These are phyloP conservation scores for Microcebus murinus DNA, from an alignment of 2,113 vertebrate genomes.

Conservation along the genomic window DNA sequence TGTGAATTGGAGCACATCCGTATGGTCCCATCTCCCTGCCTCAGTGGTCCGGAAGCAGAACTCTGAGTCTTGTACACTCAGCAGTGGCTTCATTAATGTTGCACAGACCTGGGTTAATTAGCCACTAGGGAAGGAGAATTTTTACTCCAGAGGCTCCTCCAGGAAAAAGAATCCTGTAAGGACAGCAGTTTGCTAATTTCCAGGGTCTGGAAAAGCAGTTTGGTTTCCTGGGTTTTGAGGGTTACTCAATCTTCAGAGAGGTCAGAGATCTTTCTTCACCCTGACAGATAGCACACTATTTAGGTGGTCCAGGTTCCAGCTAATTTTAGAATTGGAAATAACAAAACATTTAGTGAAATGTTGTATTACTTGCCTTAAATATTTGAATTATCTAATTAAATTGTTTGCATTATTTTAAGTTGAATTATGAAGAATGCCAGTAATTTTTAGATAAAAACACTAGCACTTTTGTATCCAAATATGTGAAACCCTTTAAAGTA, in stretches of 20 bases:
- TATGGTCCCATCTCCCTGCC: background rate
- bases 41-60: background rate
- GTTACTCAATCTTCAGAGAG: background rate
- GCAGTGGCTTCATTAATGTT: background rate
- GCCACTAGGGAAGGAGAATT: background rate
- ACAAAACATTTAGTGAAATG: background rate
- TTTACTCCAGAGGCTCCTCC: background rate
- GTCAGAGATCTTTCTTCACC: constrained; percentile 26
- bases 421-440: background rate
- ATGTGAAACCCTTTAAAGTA: constrained; percentile 5
- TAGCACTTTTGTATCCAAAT: background rate
- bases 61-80: no score
- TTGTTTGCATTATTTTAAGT: background rate
- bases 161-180: background rate
- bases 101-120: constrained; percentile 30
- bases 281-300: background rate
- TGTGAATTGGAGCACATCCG: no score
- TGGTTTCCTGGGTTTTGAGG: background rate
- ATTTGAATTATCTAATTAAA: no score
- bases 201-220: background rate
- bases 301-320: background rate
- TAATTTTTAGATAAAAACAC: constrained; percentile 48
- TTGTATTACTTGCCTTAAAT: background rate
- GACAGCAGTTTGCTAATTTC: constrained; percentile 12
- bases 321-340: constrained; percentile 34